Conservation (phyloP, 2,888 invertebrate species). For the Melanargia galathea region DNA sequence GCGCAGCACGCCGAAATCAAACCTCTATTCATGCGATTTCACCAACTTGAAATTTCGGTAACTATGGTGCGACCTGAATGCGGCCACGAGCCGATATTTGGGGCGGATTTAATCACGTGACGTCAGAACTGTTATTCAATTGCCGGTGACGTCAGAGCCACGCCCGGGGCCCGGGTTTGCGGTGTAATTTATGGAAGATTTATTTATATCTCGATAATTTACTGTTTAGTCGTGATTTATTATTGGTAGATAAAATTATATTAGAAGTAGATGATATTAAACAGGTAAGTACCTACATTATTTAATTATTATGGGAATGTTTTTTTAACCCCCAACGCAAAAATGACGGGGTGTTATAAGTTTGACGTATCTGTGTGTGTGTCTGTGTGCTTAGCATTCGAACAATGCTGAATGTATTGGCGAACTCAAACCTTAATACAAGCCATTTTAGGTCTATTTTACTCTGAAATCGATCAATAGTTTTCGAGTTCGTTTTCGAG, state of each 20-base stretch:
- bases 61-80: constrained; percentile 29
- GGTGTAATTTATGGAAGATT: constrained; percentile 31
- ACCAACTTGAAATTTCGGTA: constrained; percentile 17
- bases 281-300: too few relatives aligned
- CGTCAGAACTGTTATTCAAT: constrained; percentile 45
- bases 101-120: constrained; percentile 45
- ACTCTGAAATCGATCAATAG: too few relatives aligned
- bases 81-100: constrained; percentile 39
- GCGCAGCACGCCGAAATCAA: constrained; percentile 9
- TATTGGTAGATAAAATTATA: background rate
- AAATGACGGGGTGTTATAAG: too few relatives aligned
- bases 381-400: too few relatives aligned
- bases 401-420: too few relatives aligned
- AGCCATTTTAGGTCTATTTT: too few relatives aligned
- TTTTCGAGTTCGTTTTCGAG: too few relatives aligned
- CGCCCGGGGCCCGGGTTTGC: constrained; percentile 31
- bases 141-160: constrained; percentile 43
- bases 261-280: background rate
- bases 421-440: too few relatives aligned
- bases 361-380: too few relatives aligned
- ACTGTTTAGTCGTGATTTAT: constrained; percentile 12
- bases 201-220: constrained; percentile 21
- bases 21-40: constrained; percentile 16
- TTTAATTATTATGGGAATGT: too few relatives aligned
- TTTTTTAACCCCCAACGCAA: too few relatives aligned